phyloP scores from a whole-genome alignment of 2,797 vertebrate species.

The Macrochelys suwanniensis region DNA sequence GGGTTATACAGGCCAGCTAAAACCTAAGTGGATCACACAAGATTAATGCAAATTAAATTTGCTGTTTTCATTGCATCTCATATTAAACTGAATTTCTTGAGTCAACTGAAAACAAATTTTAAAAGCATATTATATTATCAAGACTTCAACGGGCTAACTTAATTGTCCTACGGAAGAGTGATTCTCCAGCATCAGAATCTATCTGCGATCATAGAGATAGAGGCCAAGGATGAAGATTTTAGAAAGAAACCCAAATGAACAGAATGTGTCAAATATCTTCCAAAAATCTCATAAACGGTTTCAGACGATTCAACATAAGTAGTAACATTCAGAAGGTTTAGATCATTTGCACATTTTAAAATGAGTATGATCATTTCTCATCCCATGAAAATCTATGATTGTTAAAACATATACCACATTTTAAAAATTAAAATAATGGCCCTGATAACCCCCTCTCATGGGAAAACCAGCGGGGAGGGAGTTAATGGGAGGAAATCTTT shows the following conservation, averaged over 20 bases:
- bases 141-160: neutral
- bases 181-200: neutral
- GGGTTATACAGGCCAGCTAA: constrained; percentile 95
- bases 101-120: constrained; percentile 21
- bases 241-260: neutral
- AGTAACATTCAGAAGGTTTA: neutral
- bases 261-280: neutral
- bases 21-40: constrained; percentile 82
- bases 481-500: neutral
- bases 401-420: neutral
- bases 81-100: neutral
- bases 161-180: neutral
- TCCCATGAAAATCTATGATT: neutral
- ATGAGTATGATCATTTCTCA: neutral
- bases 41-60: neutral
- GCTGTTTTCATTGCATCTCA: neutral
- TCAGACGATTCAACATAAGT: neutral
- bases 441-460: neutral
- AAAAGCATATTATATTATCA: neutral
- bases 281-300: neutral
- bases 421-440: neutral
- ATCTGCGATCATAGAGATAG: neutral
- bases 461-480: neutral
- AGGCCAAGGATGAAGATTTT: neutral
- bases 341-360: neutral